phyloP scores from a whole-genome alignment of 30 jellyfish, hydroid and myxozoan genomes.

The Rhopilema esculentum region DNA sequence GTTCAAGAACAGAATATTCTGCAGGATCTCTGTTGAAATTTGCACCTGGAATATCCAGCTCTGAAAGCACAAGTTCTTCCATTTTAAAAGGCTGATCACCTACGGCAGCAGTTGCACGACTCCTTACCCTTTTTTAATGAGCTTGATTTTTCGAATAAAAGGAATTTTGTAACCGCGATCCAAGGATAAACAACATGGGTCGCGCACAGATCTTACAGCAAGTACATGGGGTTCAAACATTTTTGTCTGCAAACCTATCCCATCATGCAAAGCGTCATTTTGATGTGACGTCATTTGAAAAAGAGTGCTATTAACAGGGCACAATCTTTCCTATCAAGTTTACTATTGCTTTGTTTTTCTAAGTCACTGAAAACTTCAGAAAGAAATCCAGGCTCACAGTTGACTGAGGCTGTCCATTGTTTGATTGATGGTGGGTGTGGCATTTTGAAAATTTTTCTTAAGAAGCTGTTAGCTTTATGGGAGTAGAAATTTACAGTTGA shows the following conservation, averaged over 20 bases:
- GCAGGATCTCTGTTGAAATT: neutral
- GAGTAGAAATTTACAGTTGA: conserved; percentile 30
- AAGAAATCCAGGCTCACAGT: no score
- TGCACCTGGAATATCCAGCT: conserved; percentile 53
- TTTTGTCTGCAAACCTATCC: conserved; percentile 33
- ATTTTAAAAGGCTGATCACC: no score
- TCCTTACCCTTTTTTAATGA: neutral
- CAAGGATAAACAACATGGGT: neutral
- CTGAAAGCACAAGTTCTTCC: conserved; percentile 8
- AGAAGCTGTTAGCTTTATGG: conserved; percentile 10
- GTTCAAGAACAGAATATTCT: neutral
- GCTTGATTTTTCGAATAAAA: neutral
- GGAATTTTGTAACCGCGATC: neutral
- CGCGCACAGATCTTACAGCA: neutral
- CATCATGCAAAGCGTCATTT: conserved; percentile 22
- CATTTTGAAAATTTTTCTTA: conserved; percentile 26
- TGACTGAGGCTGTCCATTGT: conserved; percentile 46
- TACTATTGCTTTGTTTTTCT: neutral
- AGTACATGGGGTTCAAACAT: neutral
- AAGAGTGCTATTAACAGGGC: conserved; percentile 16
- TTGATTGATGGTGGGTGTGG: conserved; percentile 47
- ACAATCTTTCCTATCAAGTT: neutral
- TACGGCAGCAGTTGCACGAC: neutral
- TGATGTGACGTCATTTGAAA: conserved; percentile 18
- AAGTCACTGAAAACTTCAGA: conserved; percentile 1